Base-by-base conservation (phyloP, 2,797 vertebrate species). In the Neomorphus geoffroyi region DNA sequence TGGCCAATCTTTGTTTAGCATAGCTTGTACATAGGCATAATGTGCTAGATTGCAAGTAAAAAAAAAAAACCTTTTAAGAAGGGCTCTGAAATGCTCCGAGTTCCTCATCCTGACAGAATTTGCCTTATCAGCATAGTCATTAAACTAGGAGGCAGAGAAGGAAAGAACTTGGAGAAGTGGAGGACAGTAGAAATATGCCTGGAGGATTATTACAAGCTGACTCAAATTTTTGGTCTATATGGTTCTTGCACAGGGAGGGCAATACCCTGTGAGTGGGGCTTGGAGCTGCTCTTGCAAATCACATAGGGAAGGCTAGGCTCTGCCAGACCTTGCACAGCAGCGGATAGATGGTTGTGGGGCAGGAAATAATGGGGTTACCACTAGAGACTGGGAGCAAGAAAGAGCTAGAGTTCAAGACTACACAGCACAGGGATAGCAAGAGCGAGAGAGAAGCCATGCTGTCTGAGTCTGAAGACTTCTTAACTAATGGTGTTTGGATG, bases 261-360 rank as follows among this genome's bases (percentile, higher is more conserved):
- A 75, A 5, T 9, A 26, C 11, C 43, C 67, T 71, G 41, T 5
- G 4, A 43, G 10, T 2, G 35, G 45, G 24, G 56, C 28, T 53
- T 30, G 5, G 74, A 79, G 57, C 46, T 83, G 53, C 75, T 61
- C 28, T 64, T 70, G 28, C 53, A 69, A 77, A 77, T 67, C n/a
- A 12, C 1, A 1, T 18, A 1, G 2, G 69, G 53, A 80, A 58
- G 58, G 28, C 15, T 0, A 0, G 41, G 37, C 33, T 70, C 22
- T 74, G 21, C 51, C 81, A 69, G 86, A 41, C 67, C 65, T 88
- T 70, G 70, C 61, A 69, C 19, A 51, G 45, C n/a, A 33, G 32
- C 41, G 18, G 19, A 51, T 24, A 41, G n/a, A 35, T 27, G 19
- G 75, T 3, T 5, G 27, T 37, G 57, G 43, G 54, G 8, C 45